These are phyloP conservation scores for Isichthys henryi DNA, from an alignment of 2,113 vertebrate species.

Conservation along the genomic window DNA sequence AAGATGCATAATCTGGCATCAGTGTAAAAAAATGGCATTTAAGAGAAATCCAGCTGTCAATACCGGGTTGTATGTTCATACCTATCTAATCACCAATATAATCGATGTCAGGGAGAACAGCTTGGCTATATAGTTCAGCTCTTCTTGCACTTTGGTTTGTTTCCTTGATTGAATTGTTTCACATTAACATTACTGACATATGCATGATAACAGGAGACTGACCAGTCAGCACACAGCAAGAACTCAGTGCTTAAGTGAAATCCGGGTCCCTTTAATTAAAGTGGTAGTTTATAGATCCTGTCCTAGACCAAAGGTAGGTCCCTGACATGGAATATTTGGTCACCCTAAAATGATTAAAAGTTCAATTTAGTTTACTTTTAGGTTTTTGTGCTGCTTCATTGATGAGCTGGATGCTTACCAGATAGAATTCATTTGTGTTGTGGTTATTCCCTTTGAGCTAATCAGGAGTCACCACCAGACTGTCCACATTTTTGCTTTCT, in stretches of 20 bases:
- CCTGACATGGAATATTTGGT: not conserved
- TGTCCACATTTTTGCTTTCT: too few species aligned
- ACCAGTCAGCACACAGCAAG: too few species aligned
- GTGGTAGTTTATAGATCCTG: not conserved
- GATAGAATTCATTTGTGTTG: too few species aligned
- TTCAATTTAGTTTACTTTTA: not conserved
- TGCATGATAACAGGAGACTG: too few species aligned
- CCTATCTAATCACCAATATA: not conserved
- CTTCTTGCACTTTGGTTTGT: too few species aligned
- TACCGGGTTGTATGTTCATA: not conserved
- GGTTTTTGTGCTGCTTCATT: not conserved
- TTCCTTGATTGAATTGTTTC: not conserved
- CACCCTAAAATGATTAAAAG: not conserved
- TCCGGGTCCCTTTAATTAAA: too few species aligned
- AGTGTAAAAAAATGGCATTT: not conserved
- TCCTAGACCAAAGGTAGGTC: not conserved
- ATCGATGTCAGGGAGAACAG: too few species aligned
- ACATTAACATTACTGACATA: not conserved
- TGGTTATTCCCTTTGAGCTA: too few species aligned
- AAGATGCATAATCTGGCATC: not conserved
- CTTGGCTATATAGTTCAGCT: too few species aligned
- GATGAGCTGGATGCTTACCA: not conserved
- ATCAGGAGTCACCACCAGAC: too few species aligned
- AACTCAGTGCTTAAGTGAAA: too few species aligned
- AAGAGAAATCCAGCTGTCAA: not conserved